Percentiles rank a stretch among this genome's conserved stretches.
Conservation (phyloP, 2,113 vertebrate species). For the Oreocharis arfaki region DNA sequence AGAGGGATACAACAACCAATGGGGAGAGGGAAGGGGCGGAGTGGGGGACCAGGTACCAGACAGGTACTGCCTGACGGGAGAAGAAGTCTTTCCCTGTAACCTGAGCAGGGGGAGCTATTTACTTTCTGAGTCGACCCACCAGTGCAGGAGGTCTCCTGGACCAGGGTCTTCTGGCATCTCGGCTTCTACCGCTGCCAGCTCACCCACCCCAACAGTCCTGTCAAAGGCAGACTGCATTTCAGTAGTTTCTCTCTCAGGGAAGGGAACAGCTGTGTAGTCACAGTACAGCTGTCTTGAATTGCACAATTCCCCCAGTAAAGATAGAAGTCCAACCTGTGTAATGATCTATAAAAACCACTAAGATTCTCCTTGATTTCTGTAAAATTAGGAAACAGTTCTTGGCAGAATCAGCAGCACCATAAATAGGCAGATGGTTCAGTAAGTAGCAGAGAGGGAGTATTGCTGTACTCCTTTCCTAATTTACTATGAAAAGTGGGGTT, state of each 20-base stretch:
- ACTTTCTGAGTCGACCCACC: no score
- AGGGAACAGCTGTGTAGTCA: neutral
- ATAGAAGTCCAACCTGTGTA: neutral
- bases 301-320: neutral
- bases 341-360: neutral
- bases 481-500: neutral
- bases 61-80: no score
- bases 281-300: neutral
- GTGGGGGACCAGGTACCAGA: no score
- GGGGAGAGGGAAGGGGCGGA: no score
- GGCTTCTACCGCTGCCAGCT: no score
- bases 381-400: neutral
- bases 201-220: no score
- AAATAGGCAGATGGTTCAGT: neutral
- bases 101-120: no score
- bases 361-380: neutral
- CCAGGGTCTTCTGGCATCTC: no score
- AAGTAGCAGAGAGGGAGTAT: neutral
- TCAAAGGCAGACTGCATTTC: neutral
- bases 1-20: no score
- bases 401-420: neutral
- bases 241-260: neutral
- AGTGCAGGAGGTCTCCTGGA: no score
- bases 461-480: neutral
- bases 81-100: no score